Evolutionary conservation across 2,888 invertebrate genomes (phyloP), one percentile per base, ranked within the genome.

Genomic region (Rhamnusium bicolor): DNA sequence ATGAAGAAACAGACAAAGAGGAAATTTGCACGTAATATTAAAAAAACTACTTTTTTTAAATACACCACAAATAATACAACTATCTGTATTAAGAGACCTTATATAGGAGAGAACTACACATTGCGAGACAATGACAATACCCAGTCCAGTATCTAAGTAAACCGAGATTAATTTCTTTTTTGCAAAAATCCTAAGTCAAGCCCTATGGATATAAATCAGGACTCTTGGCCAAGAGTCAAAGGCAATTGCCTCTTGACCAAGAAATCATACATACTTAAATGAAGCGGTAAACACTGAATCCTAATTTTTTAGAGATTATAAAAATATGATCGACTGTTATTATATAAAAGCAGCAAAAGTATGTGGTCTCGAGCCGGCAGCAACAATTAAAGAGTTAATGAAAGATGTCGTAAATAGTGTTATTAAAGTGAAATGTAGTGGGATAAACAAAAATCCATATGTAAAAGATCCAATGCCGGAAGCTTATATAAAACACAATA

Each of bases 301-400:
- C 53, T 51, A 27, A 24, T 49, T 84, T 24, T 86, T 67, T 78
- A 90, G 90, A 69, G 84, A 84, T 40, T 91, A 89, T 76, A 89
- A 89, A 78, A 86, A 88, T 24, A 88, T 91, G 51, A 80, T 89
- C 1, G 89, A 91, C 74, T 91, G 91, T 79, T 89, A 89, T 75
- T 91, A 89, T 71, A 86, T 88, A 6, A 89, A 89, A 82, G 86
- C 90, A 0, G 89, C 89, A 0, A 84, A 89, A 84, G 83, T 90
- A 6, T 91, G 91, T 81, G 91, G 91, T 1, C 72, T 87, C 32
- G 85, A 86, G 21, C 86, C 89, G 12, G 91, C 90, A 2, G 76
- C 81, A 18, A 81, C 85, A 47, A 81, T 90, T 69, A 86, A 85
- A 72, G 83, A 84, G 66, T 71, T 88, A 24, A 81, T 85, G 14